Percentiles rank a stretch among this genome's conserved stretches.
phyloP scores from a whole-genome alignment of 1,140 invertebrate species.

The Chrysomallon squamiferum region DNA sequence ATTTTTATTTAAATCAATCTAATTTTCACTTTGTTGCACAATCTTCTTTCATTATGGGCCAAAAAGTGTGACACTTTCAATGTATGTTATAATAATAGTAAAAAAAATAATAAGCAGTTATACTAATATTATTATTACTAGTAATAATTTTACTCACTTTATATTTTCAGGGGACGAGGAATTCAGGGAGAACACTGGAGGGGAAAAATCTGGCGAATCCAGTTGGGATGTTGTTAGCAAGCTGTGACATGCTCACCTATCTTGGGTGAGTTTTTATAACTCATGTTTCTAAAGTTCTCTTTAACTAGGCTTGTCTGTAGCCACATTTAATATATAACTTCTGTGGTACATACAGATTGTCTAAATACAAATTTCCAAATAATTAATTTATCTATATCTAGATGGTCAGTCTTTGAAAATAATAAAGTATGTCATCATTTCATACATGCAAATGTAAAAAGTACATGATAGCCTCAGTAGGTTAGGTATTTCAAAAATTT shows the following conservation, averaged over 20 bases:
- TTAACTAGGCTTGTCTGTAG: background rate
- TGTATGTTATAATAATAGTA: too few relatives aligned
- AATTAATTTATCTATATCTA: background rate
- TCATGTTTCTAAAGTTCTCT: background rate
- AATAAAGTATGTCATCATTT: background rate
- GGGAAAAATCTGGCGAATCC: conserved; percentile 99
- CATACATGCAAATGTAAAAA: background rate
- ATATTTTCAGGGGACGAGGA: conserved; percentile 49
- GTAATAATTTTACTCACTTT: background rate
- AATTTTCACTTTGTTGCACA: too few relatives aligned
- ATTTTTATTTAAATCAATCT: too few relatives aligned
- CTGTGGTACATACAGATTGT: background rate
- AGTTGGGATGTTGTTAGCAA: conserved; percentile 95
- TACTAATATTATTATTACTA: too few relatives aligned
- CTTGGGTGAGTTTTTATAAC: conserved; percentile 72
- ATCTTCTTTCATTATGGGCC: too few relatives aligned
- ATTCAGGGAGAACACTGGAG: conserved; percentile 67
- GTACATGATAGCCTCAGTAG: too few relatives aligned
- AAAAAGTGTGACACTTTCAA: too few relatives aligned
- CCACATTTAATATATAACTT: background rate
- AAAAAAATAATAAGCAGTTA: too few relatives aligned
- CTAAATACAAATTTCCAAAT: background rate
- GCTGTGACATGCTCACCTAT: conserved; percentile 92
- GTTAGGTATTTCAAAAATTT: too few relatives aligned
- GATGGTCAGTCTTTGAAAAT: background rate